These are phyloP conservation scores for Spilogale gracilis DNA, from an alignment of 2,113 vertebrate genomes.

Conservation along the genomic window DNA sequence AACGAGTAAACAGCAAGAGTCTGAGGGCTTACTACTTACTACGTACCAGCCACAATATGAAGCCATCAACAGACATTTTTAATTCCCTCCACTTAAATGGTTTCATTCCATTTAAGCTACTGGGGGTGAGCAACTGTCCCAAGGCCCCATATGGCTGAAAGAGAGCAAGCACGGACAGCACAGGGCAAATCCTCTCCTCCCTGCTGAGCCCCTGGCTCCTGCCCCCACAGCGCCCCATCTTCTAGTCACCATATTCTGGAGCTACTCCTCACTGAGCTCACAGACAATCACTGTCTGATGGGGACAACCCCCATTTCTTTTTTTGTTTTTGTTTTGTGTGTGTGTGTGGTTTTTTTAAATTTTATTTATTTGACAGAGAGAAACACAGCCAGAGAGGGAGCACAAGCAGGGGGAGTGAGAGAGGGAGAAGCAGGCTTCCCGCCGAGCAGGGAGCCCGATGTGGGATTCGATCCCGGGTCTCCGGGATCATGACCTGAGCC, in stretches of 20 bases:
- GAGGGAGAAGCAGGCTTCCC: too few species aligned
- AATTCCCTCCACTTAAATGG: background rate
- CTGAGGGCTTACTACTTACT: background rate
- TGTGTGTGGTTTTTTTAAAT: background rate
- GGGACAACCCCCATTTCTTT: background rate
- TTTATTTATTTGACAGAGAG: background rate
- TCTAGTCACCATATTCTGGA: background rate
- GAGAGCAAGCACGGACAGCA: background rate
- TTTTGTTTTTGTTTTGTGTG: too few species aligned
- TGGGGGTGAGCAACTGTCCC: too few species aligned
- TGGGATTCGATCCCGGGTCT: too few species aligned
- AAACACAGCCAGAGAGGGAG: too few species aligned
- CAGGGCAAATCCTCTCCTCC: background rate
- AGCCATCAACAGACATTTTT: background rate
- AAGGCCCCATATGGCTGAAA: rapidly evolving
- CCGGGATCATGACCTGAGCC: too few species aligned
- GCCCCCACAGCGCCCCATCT: background rate
- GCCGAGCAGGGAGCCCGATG: too few species aligned
- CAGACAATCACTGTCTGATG: rapidly evolving
- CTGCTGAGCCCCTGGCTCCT: background rate
- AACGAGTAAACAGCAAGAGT: background rate
- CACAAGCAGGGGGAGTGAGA: too few species aligned
- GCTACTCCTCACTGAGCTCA: background rate
- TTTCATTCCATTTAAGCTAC: background rate
- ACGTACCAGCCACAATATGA: background rate